phyloP scores from a whole-genome alignment of 2,113 vertebrate species.

The Clinocottus analis region DNA sequence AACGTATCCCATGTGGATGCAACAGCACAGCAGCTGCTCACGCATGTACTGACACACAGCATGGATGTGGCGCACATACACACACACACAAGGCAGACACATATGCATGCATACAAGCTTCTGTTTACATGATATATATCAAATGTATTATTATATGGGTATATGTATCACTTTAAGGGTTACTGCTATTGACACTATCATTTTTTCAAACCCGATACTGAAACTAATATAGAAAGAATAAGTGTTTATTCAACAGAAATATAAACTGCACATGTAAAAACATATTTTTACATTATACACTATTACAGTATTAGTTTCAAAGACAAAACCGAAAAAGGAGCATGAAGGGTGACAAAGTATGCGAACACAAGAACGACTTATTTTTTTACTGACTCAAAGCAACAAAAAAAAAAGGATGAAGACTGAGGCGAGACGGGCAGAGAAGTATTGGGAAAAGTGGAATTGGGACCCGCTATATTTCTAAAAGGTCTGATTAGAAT shows the following conservation, averaged over 20 bases:
- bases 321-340: not conserved
- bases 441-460: not conserved
- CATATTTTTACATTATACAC: too few species aligned
- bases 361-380: conserved; percentile 27
- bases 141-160: too few species aligned
- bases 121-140: too few species aligned
- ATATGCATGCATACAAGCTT: too few species aligned
- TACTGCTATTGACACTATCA: too few species aligned
- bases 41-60: too few species aligned
- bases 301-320: not conserved
- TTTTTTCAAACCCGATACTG: too few species aligned
- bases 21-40: not conserved
- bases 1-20: not conserved
- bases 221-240: not conserved
- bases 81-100: not conserved
- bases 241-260: not conserved
- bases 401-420: conserved; percentile 7
- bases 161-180: too few species aligned
- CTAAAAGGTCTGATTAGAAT: conserved; percentile 41
- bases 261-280: not conserved
- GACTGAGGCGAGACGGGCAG: conserved; percentile 16
- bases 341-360: not conserved
- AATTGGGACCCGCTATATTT: not conserved
- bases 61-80: too few species aligned
- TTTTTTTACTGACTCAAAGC: conserved; percentile 29